These are phyloP conservation scores for Drosophila tripunctata DNA, from an alignment of 2,888 invertebrate species.

Conservation along the genomic window DNA sequence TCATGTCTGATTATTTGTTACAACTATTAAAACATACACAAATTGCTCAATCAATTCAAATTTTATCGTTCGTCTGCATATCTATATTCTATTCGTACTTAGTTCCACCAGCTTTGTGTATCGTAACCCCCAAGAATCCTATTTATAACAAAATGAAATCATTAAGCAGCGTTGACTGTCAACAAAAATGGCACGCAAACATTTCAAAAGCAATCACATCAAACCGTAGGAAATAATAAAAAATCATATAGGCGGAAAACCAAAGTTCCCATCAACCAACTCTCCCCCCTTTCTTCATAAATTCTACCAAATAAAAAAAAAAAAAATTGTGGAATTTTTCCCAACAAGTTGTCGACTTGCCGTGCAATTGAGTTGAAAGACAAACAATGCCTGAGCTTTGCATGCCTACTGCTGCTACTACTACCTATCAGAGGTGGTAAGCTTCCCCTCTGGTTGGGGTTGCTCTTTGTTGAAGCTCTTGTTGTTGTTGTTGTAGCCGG, in stretches of 20 bases:
- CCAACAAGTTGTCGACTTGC: constrained; percentile 59
- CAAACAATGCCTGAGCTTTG: constrained; percentile 68
- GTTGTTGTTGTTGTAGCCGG: constrained; percentile 2
- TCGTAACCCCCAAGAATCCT: constrained; percentile 34
- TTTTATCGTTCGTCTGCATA: background rate
- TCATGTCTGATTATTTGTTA: background rate
- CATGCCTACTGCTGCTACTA: too few species aligned
- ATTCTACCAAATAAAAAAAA: constrained; percentile 3
- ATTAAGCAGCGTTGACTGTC: constrained; percentile 76
- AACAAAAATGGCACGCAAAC: constrained; percentile 78
- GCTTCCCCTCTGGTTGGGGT: background rate
- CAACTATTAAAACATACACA: background rate
- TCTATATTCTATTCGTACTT: background rate
- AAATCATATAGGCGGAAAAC: constrained; percentile 60
- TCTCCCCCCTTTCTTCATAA: background rate
- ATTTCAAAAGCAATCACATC: constrained; percentile 71
- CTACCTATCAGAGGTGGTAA: constrained; percentile 13
- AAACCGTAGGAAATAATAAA: constrained; percentile 63
- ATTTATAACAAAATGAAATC: constrained; percentile 72
- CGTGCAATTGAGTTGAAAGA: constrained; percentile 78
- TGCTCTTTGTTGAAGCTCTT: constrained; percentile 23
- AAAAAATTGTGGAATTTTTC: constrained; percentile 1
- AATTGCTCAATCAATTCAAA: constrained; percentile 3
- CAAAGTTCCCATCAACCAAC: constrained; percentile 2
- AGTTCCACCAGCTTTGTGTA: constrained; percentile 4